Conservation (phyloP, 2,888 invertebrate species). For the Dasypolia templi region DNA sequence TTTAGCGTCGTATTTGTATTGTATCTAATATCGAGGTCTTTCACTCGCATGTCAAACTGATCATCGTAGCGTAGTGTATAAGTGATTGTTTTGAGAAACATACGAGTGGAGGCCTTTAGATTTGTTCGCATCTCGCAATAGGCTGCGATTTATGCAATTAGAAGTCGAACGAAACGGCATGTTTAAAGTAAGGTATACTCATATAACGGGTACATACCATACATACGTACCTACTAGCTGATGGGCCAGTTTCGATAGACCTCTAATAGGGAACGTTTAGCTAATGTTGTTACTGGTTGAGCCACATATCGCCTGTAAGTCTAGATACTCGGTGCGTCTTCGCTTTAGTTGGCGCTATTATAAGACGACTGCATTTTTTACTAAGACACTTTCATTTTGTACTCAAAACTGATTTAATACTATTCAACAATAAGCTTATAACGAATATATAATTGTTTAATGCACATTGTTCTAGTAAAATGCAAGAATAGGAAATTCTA, state of each 20-base stretch:
- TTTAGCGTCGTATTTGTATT: conserved; percentile 79
- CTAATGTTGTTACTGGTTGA: conserved; percentile 58
- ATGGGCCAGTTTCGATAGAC: conserved; percentile 41
- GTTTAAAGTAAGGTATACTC: conserved; percentile 38
- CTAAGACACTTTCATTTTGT: conserved; percentile 64
- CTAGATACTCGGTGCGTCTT: conserved; percentile 56
- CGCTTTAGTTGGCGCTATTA: conserved; percentile 68
- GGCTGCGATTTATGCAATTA: conserved; percentile 48
- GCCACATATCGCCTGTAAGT: conserved; percentile 72
- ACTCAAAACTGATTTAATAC: conserved; percentile 64
- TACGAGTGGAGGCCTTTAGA: conserved; percentile 38
- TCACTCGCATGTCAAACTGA: conserved; percentile 49
- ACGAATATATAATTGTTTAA: conserved; percentile 74
- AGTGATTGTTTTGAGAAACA: conserved; percentile 46
- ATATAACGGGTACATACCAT: conserved; percentile 37
- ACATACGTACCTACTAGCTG: conserved; percentile 31
- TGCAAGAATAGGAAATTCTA: conserved; percentile 70
- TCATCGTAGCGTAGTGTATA: conserved; percentile 46
- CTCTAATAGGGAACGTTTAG: conserved; percentile 38
- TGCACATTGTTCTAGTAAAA: conserved; percentile 79
- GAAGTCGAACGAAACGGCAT: conserved; percentile 48
- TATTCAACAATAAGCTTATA: conserved; percentile 66
- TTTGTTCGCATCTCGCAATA: conserved; percentile 45
- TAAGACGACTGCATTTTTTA: conserved; percentile 78
- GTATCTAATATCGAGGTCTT: conserved; percentile 54